Base-by-base conservation (phyloP, 2,113 vertebrate genomes). In the Arenaria interpres region DNA sequence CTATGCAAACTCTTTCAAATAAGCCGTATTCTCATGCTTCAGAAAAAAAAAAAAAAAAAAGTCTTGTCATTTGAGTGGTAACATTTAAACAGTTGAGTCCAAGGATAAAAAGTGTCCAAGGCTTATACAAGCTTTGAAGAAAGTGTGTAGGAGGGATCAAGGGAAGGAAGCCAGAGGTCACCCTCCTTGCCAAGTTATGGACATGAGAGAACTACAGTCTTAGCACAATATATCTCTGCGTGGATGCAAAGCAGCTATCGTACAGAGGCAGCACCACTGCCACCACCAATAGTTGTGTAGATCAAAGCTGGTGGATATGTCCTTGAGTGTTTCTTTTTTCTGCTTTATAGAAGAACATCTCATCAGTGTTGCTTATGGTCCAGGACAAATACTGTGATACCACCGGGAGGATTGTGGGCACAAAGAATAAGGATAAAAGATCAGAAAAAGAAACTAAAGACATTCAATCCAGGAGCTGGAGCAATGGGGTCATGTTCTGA, bases 11-110 rank as follows among this genome's bases (percentile, higher is more conserved):
- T 21, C 21, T 85, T 81, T 62, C 27, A 77, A 66, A 2, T 53
- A 62, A 86, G 4, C 6, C 0, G 0, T 84, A 54, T 32, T 74
- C 11, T 78, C 9, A 59, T 5, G 7, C 3, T 85, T 71, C 21
- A 62, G 30, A 7, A 43, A 33, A 57, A 81, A 56, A 50, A 54
- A 50, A 54, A 30, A 50, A 54, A 32, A 59, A 27, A 48, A 25
- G 7, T 2, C 7, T 74, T 68, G 4, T 21, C 6, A 46, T 68
- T 67, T 1, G 1, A 59, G 25, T 13, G 3, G 8, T 60, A 79
- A 13, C 17, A 88, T 85, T 88, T 82, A 57, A 94, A 56, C 7
- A 64, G 21, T 72, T 64, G 35, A 39, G 39, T 85, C 9, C 12
- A 88, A 79, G 48, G 39, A 66, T 35, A 68, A 75, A 89, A 75